Evolutionary conservation across 2,113 vertebrate species (phyloP), one percentile per base, ranked within the genome.

Genomic region (Hippocampus guttulatus): DNA sequence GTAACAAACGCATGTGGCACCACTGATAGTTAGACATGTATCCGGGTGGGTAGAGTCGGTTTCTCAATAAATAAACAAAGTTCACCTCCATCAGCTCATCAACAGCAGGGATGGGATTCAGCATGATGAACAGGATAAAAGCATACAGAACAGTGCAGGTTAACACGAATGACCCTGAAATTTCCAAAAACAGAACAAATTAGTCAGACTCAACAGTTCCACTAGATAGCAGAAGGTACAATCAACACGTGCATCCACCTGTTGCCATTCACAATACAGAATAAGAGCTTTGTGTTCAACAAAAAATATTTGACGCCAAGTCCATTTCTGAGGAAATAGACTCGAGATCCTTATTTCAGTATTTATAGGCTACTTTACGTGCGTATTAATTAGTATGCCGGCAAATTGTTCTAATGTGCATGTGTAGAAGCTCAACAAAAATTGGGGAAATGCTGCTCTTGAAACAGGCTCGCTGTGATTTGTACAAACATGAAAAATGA

Each of bases 71-170:
- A 66, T 21, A 43, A 11, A 14, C 0, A n/a, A 33, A 1, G 25
- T 92, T 91, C 91, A 98, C 97, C 94, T 96, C 91, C 77, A 99
- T 92, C 88, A 92, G 89, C 0, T 67, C 0, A 7, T 98, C 94
- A 68, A 98, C 86, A 70, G 91, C 88, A 49, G 92, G 84, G 69
- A 95, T 61, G 25, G 94, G 97, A 85, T 93, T 78, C 81, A 99
- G 90, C 93, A 99, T 88, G 92, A 98, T 95, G 92, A 95, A 76
- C 75, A 96, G 87, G 64, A 95, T 84, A 25, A 94, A 93, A 0
- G 73, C 47, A 23, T 88, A 90, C 62, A 93, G 81, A 14, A 45
- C 9, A 7, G 89, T 20, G 63, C 88, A 86, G 52, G 90, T 90
- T 75, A 93, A 63, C 77, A 93, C 77, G 43, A 94, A 93, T 0